Base-by-base conservation (phyloP, 2,888 invertebrate genomes). In the Ditula angustiorana region DNA sequence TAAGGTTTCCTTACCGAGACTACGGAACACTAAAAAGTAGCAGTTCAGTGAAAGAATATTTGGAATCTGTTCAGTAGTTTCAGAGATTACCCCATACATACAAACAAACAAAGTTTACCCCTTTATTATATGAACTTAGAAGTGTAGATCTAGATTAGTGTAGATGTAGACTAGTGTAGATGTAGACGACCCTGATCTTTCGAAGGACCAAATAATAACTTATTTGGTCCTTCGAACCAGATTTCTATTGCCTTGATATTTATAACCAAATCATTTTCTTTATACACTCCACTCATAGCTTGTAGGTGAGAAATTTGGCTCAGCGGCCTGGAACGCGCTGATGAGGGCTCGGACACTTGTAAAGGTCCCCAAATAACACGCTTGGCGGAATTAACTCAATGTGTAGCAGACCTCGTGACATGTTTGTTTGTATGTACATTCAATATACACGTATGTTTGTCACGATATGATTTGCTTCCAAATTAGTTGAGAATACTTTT, bases 371-470 rank as follows among this genome's bases (percentile, higher is more conserved):
- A 7, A 23, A 53, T 35, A 5, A 53, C 33, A 53, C 35, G 52
- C 52, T 11, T 53, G 33, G 23, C 23, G 13, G 33, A 21, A 13
- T 52, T 23, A 52, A 23, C 53, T 53, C 23, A 53, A 33, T 53
- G 35, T n/a, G 28, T 10, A 5, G n/a, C 30, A 0, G 23, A 8
- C n/a, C 7, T 5, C 5, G 33, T 26, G 10, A 23, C 28, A 49
- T 28, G 44, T 53, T 19, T 21, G 1, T n/a, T 2, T 7, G 10
- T 30, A 3, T 35, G 33, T 13, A 21, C 10, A 19, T 19, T 19
- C 19, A n/a, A n/a, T n/a, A n/a, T n/a, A n/a, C n/a, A n/a, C n/a
- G n/a, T n/a, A n/a, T n/a, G n/a, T n/a, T n/a, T n/a, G n/a, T n/a
- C n/a, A n/a, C n/a, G n/a, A n/a, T n/a, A n/a, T 24, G 19, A 24